phyloP scores from a whole-genome alignment of 2,797 vertebrate genomes.

The Hybognathus amarus region DNA sequence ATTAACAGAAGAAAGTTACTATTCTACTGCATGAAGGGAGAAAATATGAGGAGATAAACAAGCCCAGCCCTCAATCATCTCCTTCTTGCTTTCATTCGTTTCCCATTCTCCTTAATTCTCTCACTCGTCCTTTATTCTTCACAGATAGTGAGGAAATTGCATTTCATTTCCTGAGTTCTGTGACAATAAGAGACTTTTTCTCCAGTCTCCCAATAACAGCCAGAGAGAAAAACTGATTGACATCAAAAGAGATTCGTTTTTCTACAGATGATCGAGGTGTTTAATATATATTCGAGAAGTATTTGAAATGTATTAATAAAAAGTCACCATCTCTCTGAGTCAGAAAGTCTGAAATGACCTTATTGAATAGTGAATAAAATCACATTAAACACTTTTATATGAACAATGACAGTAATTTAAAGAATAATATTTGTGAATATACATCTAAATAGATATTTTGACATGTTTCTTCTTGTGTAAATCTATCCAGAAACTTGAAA shows the following conservation, averaged over 20 bases:
- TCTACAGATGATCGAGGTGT: background rate
- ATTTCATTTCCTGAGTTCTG: conserved; percentile 60
- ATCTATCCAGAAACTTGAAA: background rate
- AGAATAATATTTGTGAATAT: conserved; percentile 3
- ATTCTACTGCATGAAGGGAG: background rate
- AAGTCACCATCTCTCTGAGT: background rate
- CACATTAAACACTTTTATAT: background rate
- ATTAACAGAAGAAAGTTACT: background rate
- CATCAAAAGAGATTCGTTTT: conserved; percentile 7
- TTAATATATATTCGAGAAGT: conserved; percentile 7
- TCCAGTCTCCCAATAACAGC: background rate
- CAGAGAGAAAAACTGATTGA: conserved; percentile 11
- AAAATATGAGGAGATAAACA: conserved; percentile 12
- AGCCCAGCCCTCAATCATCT: background rate
- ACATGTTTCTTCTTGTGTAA: background rate
- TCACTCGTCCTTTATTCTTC: conserved; percentile 9
- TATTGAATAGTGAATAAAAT: background rate
- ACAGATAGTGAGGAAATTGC: conserved; percentile 48
- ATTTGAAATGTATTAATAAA: conserved; percentile 15
- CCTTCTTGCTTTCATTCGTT: conserved; percentile 29
- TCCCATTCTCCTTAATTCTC: background rate
- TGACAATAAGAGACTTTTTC: conserved; percentile 47
- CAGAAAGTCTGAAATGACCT: background rate
- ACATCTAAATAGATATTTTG: background rate
- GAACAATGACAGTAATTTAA: background rate